Percentiles rank a stretch among this genome's conserved stretches.
These are phyloP conservation scores for Gnathonemus longibarbis DNA, from an alignment of 2,113 vertebrate species.

Conservation along the genomic window DNA sequence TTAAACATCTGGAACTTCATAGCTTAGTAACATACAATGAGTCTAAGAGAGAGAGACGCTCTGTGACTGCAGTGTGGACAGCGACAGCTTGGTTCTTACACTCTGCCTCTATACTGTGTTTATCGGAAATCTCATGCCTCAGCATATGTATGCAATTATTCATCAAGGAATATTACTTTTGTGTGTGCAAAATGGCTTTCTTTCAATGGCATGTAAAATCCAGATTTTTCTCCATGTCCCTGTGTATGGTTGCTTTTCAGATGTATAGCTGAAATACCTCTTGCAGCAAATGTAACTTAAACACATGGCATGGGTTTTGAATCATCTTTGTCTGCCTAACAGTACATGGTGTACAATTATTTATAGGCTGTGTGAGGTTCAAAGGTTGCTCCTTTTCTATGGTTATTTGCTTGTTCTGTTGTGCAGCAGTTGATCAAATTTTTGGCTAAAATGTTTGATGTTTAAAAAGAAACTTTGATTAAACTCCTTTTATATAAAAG, in stretches of 20 bases:
- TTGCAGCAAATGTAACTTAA: not conserved
- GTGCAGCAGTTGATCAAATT: not conserved
- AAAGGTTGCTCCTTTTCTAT: not conserved
- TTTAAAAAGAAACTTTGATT: not conserved
- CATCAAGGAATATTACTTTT: not conserved
- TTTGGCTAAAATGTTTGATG: conserved; percentile 7
- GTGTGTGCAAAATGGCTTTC: not conserved
- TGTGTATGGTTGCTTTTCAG: not conserved
- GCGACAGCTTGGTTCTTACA: not conserved
- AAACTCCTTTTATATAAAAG: conserved; percentile 1
- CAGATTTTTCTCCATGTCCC: not conserved
- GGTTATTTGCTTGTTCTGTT: not conserved
- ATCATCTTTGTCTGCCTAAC: not conserved
- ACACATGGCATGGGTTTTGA: not conserved
- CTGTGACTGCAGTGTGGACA: not conserved
- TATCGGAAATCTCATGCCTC: not conserved
- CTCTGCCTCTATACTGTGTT: not conserved
- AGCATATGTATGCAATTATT: not conserved
- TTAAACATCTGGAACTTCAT: not conserved
- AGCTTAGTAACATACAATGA: not conserved
- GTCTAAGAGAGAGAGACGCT: not conserved
- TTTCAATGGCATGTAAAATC: not conserved
- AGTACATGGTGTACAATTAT: not conserved
- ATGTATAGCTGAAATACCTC: not conserved
- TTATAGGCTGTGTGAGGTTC: not conserved